phyloP scores from a whole-genome alignment of 2,113 vertebrate genomes.

The Heloderma charlesbogerti region DNA sequence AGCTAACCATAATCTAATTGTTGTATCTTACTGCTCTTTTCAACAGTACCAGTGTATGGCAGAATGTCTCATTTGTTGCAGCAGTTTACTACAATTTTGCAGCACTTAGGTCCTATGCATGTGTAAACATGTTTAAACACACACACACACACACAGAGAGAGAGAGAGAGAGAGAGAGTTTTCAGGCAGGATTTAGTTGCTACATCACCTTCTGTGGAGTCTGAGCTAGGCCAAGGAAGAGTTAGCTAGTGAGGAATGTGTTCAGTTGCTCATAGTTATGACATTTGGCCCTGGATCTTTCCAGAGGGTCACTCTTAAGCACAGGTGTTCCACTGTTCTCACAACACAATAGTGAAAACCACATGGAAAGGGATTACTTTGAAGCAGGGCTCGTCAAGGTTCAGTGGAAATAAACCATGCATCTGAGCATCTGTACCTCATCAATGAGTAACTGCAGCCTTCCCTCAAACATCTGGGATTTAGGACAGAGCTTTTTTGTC shows the following conservation, averaged over 20 bases:
- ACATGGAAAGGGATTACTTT: neutral
- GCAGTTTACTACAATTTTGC: neutral
- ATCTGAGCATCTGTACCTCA: neutral
- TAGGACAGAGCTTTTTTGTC: neutral
- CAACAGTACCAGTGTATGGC: neutral
- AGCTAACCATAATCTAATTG: too few relatives aligned
- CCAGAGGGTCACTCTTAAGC: neutral
- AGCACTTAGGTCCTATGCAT: neutral
- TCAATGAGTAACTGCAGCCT: neutral
- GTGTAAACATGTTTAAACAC: too few relatives aligned
- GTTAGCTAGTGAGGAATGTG: too few relatives aligned
- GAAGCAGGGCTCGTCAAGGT: neutral
- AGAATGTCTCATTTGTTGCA: too few relatives aligned
- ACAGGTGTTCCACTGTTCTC: neutral
- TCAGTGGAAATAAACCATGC: neutral
- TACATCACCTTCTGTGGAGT: neutral
- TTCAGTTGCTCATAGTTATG: neutral
- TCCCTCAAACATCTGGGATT: neutral
- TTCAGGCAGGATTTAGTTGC: neutral
- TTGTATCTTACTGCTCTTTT: neutral
- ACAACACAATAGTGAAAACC: neutral
- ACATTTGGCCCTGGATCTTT: neutral
- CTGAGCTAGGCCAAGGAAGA: too few relatives aligned
- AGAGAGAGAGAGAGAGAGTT: too few relatives aligned
- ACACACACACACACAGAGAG: too few relatives aligned